A percentile compares a stretch with the other conserved stretches of the same genome.
Conservation (phyloP, 2,888 invertebrate genomes). For the Epinotia ramella region DNA sequence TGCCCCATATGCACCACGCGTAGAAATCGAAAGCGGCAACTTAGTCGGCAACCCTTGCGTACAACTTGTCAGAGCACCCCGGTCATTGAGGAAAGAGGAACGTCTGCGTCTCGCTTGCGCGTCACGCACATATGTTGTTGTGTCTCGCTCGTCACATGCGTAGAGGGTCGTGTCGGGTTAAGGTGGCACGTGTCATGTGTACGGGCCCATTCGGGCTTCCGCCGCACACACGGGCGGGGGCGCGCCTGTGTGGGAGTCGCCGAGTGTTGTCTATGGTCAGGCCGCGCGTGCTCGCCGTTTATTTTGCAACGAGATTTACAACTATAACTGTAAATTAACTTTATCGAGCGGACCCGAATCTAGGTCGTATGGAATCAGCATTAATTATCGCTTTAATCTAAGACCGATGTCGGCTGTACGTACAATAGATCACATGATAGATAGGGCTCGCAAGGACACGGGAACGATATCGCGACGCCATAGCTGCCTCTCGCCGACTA, state of each 20-base stretch:
- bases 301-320: conserved; percentile 84
- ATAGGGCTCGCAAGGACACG: conserved; percentile 81
- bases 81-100: conserved; percentile 74
- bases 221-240: conserved; percentile 36
- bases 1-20: conserved; percentile 79
- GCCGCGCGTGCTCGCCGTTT: conserved; percentile 75
- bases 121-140: conserved; percentile 76
- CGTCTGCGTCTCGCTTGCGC: conserved; percentile 68
- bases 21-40: conserved; percentile 79
- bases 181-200: conserved; percentile 61
- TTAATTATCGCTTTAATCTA: conserved; percentile 84
- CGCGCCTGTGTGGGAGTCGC: conserved; percentile 70
- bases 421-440: conserved; percentile 85
- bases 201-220: conserved; percentile 68
- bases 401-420: conserved; percentile 79
- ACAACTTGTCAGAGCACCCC: conserved; percentile 76
- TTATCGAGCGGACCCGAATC: conserved; percentile 81
- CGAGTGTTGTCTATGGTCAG: conserved; percentile 79
- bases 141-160: conserved; percentile 72
- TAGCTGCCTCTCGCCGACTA: conserved; percentile 67
- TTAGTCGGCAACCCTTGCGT: conserved; percentile 79
- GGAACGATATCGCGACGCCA: conserved; percentile 68
- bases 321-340: conserved; percentile 85
- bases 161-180: conserved; percentile 51
- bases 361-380: conserved; percentile 86